Evolutionary conservation across 2,888 invertebrate species (phyloP).

Genomic region (Drosophila algonquin): DNA sequence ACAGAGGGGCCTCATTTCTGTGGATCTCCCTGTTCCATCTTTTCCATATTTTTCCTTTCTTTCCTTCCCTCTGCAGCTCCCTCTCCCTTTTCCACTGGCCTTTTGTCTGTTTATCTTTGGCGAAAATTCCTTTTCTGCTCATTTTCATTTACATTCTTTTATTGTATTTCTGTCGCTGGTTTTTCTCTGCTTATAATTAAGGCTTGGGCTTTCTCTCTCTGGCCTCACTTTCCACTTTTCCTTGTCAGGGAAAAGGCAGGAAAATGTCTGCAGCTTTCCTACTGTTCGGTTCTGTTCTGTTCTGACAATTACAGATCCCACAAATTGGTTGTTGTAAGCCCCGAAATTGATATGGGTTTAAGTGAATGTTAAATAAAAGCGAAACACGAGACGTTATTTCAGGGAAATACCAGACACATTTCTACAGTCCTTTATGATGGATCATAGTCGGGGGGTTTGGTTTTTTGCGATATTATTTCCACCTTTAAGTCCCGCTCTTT

Average conservation of each 20-base stretch:
- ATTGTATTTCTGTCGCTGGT: constrained; percentile 32
- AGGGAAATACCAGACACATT: background rate
- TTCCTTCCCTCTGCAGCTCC: constrained; percentile 19
- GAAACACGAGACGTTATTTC: background rate
- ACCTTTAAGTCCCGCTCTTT: constrained; percentile 9
- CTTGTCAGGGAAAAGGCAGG: too few relatives aligned
- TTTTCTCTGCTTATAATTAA: constrained; percentile 68
- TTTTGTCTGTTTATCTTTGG: constrained; percentile 78
- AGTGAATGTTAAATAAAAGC: background rate
- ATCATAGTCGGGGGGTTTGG: background rate
- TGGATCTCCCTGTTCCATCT: constrained; percentile 17
- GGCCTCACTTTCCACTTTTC: constrained; percentile 35
- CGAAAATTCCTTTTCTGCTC: constrained; percentile 56
- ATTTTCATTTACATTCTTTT: constrained; percentile 63
- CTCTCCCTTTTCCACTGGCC: constrained; percentile 33
- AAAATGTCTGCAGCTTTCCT: constrained; percentile 29
- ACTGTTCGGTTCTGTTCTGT: constrained; percentile 15
- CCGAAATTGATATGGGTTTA: background rate
- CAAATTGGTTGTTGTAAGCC: background rate
- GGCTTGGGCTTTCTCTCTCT: constrained; percentile 35
- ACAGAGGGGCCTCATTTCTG: background rate
- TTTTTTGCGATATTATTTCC: background rate
- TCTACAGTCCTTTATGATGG: background rate
- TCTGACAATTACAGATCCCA: background rate
- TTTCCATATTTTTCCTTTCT: constrained; percentile 45